phyloP scores from a whole-genome alignment of 2,113 vertebrate species.

The Solea senegalensis region DNA sequence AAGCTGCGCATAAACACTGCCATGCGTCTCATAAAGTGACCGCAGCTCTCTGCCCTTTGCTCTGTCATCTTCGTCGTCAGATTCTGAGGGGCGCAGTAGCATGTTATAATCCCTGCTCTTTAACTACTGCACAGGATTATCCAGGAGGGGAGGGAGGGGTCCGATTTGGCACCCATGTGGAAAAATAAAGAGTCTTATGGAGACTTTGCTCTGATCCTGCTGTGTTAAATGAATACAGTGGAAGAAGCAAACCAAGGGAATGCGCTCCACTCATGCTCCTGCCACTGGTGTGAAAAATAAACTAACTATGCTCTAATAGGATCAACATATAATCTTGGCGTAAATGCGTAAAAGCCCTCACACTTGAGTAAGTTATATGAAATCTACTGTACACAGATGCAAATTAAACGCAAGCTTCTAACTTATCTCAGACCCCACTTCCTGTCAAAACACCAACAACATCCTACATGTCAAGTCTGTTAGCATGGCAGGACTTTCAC shows the following conservation, averaged over 20 bases:
- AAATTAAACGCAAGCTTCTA: background rate
- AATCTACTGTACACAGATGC: background rate
- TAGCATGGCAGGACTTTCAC: background rate
- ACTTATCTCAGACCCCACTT: slow-evolving; percentile 43
- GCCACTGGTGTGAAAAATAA: slow-evolving; percentile 49
- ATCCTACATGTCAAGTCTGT: background rate
- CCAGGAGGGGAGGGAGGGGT: background rate
- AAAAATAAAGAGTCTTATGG: slow-evolving; percentile 59
- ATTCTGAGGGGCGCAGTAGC: slow-evolving; percentile 30
- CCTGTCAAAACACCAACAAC: background rate
- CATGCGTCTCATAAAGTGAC: slow-evolving; percentile 35
- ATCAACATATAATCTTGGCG: slow-evolving; percentile 48
- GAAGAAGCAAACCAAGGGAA: slow-evolving; percentile 31
- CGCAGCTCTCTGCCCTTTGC: background rate
- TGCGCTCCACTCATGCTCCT: slow-evolving; percentile 20
- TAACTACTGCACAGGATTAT: slow-evolving; percentile 61
- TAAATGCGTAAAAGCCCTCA: background rate
- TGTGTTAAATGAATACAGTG: slow-evolving; percentile 50
- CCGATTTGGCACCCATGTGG: slow-evolving; percentile 44
- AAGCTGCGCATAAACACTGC: slow-evolving; percentile 1
- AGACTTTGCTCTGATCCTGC: slow-evolving; percentile 60
- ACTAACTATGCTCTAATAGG: slow-evolving; percentile 52
- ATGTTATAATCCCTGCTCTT: slow-evolving; percentile 58
- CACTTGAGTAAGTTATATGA: background rate
- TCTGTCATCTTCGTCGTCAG: slow-evolving; percentile 51